Evolutionary conservation across 2,113 vertebrate species (phyloP).

Genomic region (Platysteira castanea): DNA sequence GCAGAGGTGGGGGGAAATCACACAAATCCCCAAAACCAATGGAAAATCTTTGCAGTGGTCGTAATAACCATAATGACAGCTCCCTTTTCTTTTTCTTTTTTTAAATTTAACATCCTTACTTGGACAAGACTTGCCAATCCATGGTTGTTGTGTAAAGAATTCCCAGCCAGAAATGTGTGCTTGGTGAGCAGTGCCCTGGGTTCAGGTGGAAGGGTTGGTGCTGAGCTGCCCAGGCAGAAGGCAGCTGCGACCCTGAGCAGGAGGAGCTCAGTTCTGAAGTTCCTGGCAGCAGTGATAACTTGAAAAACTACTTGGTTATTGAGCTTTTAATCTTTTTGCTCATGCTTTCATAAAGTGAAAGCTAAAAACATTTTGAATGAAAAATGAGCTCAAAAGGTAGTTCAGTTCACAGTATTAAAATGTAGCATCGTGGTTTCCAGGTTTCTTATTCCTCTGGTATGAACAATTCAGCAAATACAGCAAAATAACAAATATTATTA

Average conservation of each 20-base stretch:
- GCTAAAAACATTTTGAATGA: background rate
- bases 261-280: background rate
- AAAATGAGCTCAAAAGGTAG: background rate
- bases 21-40: background rate
- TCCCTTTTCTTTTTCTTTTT: fast-evolving
- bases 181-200: background rate
- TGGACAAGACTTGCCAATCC: background rate
- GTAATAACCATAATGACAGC: no score
- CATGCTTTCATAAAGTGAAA: background rate
- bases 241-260: background rate
- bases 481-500: background rate
- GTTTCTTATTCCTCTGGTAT: background rate
- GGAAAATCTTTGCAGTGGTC: background rate
- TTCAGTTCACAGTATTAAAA: background rate
- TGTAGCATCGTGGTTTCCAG: background rate
- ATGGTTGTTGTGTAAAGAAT: background rate
- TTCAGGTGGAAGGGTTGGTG: background rate
- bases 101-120: background rate
- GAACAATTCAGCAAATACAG: background rate
- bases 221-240: background rate
- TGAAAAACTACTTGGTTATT: background rate
- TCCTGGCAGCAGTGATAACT: background rate
- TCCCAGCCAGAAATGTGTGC: background rate
- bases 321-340: background rate
- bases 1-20: background rate